Conservation (phyloP, 2,113 vertebrate species). For the Antechinus stuartii region DNA sequence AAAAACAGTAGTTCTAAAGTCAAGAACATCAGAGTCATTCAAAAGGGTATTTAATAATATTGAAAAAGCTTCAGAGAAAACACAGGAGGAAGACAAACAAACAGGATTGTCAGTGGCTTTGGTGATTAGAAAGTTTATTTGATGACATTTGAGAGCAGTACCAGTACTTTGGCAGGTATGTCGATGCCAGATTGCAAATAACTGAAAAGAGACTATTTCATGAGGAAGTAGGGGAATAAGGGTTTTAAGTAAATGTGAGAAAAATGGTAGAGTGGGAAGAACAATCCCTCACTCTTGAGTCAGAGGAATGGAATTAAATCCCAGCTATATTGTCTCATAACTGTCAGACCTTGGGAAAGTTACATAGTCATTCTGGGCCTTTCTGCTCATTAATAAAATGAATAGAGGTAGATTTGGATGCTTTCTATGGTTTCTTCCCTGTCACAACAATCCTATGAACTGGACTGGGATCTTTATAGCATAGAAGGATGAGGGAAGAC, state of each 20-base stretch:
- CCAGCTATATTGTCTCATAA: not conserved
- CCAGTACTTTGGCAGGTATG: not conserved
- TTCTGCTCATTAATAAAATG: not conserved
- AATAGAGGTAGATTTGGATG: not conserved
- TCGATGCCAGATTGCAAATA: not conserved
- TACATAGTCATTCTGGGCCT: not conserved
- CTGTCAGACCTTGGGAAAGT: not conserved
- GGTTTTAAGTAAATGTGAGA: not conserved
- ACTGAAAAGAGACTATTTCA: not conserved
- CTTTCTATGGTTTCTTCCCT: not conserved
- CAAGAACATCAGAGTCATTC: not conserved
- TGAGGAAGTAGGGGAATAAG: not conserved
- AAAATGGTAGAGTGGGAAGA: not conserved
- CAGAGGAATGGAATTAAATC: not conserved
- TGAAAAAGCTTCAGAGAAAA: not conserved
- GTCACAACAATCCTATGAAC: not conserved
- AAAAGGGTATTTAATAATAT: not conserved
- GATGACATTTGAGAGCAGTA: not conserved
- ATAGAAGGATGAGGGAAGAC: not conserved
- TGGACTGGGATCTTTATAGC: not conserved
- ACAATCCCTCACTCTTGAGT: not conserved
- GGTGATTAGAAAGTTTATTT: not conserved
- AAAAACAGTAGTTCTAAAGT: not conserved
- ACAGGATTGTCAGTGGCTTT: not conserved
- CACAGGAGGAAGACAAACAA: not conserved